Conservation (phyloP, 2,888 invertebrate genomes). For the Conops quadrifasciatus region DNA sequence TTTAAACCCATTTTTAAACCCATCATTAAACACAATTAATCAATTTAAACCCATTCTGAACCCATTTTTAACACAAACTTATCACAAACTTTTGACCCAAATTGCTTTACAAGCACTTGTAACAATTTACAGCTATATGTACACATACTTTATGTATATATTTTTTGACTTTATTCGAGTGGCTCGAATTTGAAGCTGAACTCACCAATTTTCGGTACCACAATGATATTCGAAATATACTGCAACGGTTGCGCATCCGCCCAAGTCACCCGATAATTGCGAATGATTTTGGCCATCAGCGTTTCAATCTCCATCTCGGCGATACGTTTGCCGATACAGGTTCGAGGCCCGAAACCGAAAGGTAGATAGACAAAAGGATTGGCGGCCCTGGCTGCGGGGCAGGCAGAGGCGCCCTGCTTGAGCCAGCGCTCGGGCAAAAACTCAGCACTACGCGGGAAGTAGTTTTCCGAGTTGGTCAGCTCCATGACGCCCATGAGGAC, state of each 20-base stretch:
- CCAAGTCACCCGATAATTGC: conserved; percentile 59
- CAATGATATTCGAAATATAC: conserved; percentile 57
- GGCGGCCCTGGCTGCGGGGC: conserved; percentile 49
- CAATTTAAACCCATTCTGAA: no score
- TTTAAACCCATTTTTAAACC: no score
- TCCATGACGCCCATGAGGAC: conserved; percentile 78
- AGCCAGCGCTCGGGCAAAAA: conserved; percentile 83
- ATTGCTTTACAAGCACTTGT: no score
- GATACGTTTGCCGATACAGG: conserved; percentile 77
- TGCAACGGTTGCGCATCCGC: conserved; percentile 48
- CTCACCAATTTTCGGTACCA: conserved; percentile 57
- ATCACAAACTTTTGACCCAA: no score
- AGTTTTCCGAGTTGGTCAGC: conserved; percentile 68
- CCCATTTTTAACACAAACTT: no score
- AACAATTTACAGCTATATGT: no score
- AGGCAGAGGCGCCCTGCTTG: conserved; percentile 51
- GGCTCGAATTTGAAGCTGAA: conserved; percentile 60
- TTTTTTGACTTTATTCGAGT: conserved; percentile 34
- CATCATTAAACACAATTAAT: no score
- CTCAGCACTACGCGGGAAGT: conserved; percentile 70
- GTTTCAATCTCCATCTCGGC: conserved; percentile 75
- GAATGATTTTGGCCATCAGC: conserved; percentile 63
- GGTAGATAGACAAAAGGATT: conserved; percentile 67
- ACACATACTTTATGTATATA: no score
- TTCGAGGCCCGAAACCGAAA: conserved; percentile 76